Conservation (phyloP, 2,888 invertebrate species). For the Drosophila monieri region DNA sequence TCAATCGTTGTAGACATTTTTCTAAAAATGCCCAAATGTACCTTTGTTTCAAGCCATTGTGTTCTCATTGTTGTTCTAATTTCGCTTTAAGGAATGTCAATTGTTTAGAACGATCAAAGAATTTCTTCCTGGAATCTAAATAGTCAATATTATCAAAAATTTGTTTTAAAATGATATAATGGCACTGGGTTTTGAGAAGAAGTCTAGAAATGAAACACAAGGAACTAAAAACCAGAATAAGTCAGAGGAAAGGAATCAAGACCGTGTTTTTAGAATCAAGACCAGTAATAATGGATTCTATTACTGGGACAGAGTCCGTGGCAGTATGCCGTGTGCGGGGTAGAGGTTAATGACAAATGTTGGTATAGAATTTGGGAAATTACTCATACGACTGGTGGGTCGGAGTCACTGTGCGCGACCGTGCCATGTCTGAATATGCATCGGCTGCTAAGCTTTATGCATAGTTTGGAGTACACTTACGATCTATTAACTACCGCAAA, state of each 20-base stretch:
- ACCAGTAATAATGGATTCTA: no score
- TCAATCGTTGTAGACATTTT: no score
- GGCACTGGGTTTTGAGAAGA: no score
- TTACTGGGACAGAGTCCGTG: no score
- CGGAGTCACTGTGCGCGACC: constrained; percentile 8
- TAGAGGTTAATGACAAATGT: not conserved
- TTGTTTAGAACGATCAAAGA: no score
- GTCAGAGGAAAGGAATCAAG: not conserved
- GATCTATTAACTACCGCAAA: constrained; percentile 47
- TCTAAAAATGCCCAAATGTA: no score
- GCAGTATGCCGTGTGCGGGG: not conserved
- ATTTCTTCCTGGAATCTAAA: no score
- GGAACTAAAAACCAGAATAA: not conserved
- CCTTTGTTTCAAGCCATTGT: no score
- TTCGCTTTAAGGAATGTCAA: no score
- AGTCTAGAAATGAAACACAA: not conserved
- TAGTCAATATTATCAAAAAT: no score
- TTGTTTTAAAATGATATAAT: no score
- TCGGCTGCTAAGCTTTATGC: constrained; percentile 27
- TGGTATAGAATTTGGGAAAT: not conserved
- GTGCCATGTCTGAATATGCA: constrained; percentile 31
- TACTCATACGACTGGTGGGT: not conserved
- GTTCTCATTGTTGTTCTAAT: no score
- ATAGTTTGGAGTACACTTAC: constrained; percentile 20
- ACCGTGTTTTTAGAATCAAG: not conserved